These are phyloP conservation scores for Macrocentrus cingulum DNA, from an alignment of 1,140 invertebrate genomes.

Conservation along the genomic window DNA sequence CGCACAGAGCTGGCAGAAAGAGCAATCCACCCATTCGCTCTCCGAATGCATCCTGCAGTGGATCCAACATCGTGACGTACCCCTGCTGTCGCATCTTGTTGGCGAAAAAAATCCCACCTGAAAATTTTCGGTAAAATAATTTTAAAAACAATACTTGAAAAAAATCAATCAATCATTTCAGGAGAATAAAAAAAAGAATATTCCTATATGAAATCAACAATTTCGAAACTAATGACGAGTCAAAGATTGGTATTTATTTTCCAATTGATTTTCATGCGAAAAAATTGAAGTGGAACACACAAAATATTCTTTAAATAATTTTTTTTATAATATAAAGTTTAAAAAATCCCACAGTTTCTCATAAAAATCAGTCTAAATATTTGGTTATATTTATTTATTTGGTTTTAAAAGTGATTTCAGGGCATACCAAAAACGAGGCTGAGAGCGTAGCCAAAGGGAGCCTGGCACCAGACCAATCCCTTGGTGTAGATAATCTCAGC, in stretches of 20 bases:
- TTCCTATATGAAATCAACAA: too few relatives aligned
- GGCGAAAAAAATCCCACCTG: conserved; percentile 96
- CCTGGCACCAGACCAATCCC: conserved; percentile 94
- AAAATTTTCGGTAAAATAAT: conserved; percentile 24
- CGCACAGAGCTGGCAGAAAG: conserved; percentile 94
- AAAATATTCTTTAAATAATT: too few relatives aligned
- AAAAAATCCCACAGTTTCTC: not conserved
- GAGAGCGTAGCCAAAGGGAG: conserved; percentile 94
- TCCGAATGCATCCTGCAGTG: conserved; percentile 93
- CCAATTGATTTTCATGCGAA: not conserved
- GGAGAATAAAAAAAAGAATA: not conserved
- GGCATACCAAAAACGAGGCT: conserved; percentile 86
- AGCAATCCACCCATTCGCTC: conserved; percentile 95
- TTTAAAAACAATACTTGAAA: too few relatives aligned
- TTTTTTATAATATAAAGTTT: too few relatives aligned
- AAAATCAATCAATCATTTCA: too few relatives aligned
- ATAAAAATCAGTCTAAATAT: not conserved
- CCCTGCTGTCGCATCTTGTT: conserved; percentile 96
- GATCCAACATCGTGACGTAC: conserved; percentile 98
- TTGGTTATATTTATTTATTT: too few relatives aligned
- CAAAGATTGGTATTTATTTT: not conserved
- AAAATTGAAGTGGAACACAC: too few relatives aligned
- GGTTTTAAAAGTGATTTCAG: too few relatives aligned
- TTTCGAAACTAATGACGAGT: too few relatives aligned
- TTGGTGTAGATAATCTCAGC: conserved; percentile 92